Percentiles rank a stretch among this genome's conserved stretches.
phyloP scores from a whole-genome alignment of 2,888 invertebrate genomes.

The Empis stercorea region DNA sequence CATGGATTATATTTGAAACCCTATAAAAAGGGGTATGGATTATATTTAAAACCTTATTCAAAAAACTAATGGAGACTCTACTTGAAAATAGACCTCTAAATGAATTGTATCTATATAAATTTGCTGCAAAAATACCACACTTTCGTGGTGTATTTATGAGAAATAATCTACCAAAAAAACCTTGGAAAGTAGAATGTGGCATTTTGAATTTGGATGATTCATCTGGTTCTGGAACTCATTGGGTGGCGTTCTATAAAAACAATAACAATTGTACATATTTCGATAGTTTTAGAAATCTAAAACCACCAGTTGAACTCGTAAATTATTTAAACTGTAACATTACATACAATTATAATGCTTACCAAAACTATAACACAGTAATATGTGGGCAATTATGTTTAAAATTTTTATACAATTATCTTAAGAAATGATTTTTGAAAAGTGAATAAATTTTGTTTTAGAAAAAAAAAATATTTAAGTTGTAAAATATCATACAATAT shows the following conservation, averaged over 20 bases:
- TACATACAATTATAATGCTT: slow-evolving; percentile 18
- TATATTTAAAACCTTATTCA: slow-evolving; percentile 16
- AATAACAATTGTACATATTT: too few species aligned
- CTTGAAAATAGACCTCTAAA: not conserved
- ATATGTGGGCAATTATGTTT: slow-evolving; percentile 23
- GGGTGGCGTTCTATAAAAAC: too few species aligned
- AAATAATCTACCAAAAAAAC: slow-evolving; percentile 17
- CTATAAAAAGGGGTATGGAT: slow-evolving; percentile 17
- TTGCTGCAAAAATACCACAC: not conserved
- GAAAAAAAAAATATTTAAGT: too few species aligned
- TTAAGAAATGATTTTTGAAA: slow-evolving; percentile 10
- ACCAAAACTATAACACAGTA: slow-evolving; percentile 16
- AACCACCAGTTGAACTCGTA: slow-evolving; percentile 19
- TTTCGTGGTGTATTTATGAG: slow-evolving; percentile 22
- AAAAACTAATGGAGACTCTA: not conserved
- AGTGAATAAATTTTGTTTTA: not conserved
- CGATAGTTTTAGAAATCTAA: slow-evolving; percentile 20
- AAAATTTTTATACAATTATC: slow-evolving; percentile 15
- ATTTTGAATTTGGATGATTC: not conserved
- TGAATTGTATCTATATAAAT: too few species aligned
- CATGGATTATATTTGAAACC: slow-evolving; percentile 21
- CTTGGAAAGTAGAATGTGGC: not conserved
- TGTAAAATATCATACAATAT: too few species aligned
- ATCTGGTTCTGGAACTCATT: too few species aligned
- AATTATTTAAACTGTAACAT: slow-evolving; percentile 14